Base-by-base conservation (phyloP, 2,113 vertebrate species). In the Chaetodon trifascialis region DNA sequence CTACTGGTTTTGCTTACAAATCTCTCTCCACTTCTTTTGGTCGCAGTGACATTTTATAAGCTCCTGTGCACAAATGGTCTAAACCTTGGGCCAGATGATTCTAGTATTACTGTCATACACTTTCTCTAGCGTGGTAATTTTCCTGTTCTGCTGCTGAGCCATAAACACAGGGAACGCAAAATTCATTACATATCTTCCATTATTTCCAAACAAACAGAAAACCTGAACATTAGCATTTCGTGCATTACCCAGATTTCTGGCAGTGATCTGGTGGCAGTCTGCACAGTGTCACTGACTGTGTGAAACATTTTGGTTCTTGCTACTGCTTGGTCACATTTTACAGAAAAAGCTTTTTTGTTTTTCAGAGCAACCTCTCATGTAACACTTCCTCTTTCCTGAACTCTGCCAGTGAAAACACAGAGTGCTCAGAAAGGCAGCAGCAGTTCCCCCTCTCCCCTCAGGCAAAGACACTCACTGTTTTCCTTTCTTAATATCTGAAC, bases 341-440 rank as follows among this genome's bases (percentile, higher is more conserved):
- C 47, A 80, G 51, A 9, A 56, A 52, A 71, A 38, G 15, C 10
- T 23, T 73, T 15, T 30, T 30, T 51, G 4, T 17, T 47, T 56
- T 80, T 63, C 11, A 55, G 7, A 42, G 16, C 60, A 65, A 49
- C 10, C 38, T 55, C 76, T 82, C 59, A 30, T 59, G 25, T 44
- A 49, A 34, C 44, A n/a, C 56, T 76, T 76, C 59, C 76, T 81
- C 52, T 71, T 63, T 52, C 9, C 12, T 44, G 51, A 71, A 58
- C 49, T 69, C n/a, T 86, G 80, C 82, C 76, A 83, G 74, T 83
- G 42, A 76, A 83, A 88, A 79, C 89, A 76, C 36, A 59, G 30
- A 17, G 30, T 1, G 15, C 69, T 71, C 49, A 79, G 81, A 1
- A 16, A 58, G 21, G 14, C 71, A 12, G 59, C 68, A 46, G 54